Base-by-base conservation (phyloP, 2,888 invertebrate species). In the Ormyrus rosae region DNA sequence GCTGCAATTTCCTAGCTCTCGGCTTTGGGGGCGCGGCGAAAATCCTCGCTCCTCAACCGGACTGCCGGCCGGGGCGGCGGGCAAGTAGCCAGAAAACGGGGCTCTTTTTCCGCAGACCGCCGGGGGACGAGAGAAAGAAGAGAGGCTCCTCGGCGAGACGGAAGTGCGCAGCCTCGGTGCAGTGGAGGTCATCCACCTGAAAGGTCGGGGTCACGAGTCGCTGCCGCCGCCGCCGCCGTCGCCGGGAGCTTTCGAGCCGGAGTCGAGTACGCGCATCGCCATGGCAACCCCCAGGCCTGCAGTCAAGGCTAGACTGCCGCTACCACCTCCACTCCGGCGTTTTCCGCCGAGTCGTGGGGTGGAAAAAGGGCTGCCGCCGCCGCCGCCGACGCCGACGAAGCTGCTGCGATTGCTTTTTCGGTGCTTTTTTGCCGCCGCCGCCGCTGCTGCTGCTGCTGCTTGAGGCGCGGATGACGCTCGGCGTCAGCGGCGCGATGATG, bases 181-280 rank as follows among this genome's bases (percentile, higher is more conserved):
- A 90, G 90, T 90, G 89, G 90, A 90, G 90, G 90, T 90, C 89
- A 90, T 90, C 90, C 89, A 90, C 90, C 90, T 90, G 90, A 90
- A 90, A 90, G 90, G 90, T 90, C 90, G 90, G 90, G 90, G 90
- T 90, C 90, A 90, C 87, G 88, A 34, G 88, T 88, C 87, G 86
- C 83, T 85, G 85, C 72, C 11, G 55, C n/a, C 13, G n/a, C 55
- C 48, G 45, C 55, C 46, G 58, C 60, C 53, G 19, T 65, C 45
- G 10, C 64, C 19, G 64, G 75, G 56, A 58, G 60, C 53, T 67
- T 71, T 58, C 63, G 45, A 48, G 55, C 58, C 83, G 84, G 80
- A 82, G 84, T 85, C 81, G 83, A 81, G 82, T 81, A 34, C 34
- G 34, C 82, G 83, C 60, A 89, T 89, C 83, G 85, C 88, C 89